Percentiles rank a stretch among this genome's conserved stretches.
Conservation (phyloP, 2,113 vertebrate genomes). For the Datnioides undecimradiatus region DNA sequence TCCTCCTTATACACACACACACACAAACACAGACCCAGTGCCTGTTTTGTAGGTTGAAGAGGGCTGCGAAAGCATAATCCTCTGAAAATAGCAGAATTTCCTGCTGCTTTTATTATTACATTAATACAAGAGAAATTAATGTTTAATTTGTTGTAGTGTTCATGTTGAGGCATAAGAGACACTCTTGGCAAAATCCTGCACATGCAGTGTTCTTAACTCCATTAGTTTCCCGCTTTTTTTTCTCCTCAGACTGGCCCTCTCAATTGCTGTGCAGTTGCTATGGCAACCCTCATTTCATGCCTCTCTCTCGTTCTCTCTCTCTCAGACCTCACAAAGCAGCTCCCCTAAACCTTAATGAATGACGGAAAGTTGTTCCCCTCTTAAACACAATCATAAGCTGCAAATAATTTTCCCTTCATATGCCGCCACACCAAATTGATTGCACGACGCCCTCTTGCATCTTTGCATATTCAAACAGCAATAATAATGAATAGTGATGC, state of each 20-base stretch:
- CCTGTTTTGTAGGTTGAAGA: conserved; percentile 4
- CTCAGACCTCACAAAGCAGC: conserved; percentile 59
- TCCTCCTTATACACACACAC: background rate
- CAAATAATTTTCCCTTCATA: conserved; percentile 58
- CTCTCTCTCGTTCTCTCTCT: conserved; percentile 17
- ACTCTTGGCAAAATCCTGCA: conserved; percentile 29
- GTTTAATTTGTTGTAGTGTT: conserved; percentile 28
- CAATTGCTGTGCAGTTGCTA: conserved; percentile 76
- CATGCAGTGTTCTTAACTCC: conserved; percentile 52
- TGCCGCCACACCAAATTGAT: conserved; percentile 43
- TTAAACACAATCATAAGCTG: conserved; percentile 62
- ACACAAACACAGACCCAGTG: background rate
- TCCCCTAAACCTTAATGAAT: conserved; percentile 63
- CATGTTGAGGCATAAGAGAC: conserved; percentile 10
- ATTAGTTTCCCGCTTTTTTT: conserved; percentile 61
- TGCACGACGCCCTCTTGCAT: conserved; percentile 19
- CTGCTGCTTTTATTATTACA: background rate
- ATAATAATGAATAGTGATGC: conserved; percentile 28
- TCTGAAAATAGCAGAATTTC: background rate
- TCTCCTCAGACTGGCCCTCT: conserved; percentile 58
- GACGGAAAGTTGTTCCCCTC: conserved; percentile 65
- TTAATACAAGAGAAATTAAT: conserved; percentile 6
- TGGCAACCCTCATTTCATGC: conserved; percentile 71
- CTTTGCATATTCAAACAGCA: conserved; percentile 38
- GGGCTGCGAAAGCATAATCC: background rate